Evolutionary conservation across 2,797 vertebrate genomes (phyloP).

Genomic region (Pteronotus mesoamericanus): DNA sequence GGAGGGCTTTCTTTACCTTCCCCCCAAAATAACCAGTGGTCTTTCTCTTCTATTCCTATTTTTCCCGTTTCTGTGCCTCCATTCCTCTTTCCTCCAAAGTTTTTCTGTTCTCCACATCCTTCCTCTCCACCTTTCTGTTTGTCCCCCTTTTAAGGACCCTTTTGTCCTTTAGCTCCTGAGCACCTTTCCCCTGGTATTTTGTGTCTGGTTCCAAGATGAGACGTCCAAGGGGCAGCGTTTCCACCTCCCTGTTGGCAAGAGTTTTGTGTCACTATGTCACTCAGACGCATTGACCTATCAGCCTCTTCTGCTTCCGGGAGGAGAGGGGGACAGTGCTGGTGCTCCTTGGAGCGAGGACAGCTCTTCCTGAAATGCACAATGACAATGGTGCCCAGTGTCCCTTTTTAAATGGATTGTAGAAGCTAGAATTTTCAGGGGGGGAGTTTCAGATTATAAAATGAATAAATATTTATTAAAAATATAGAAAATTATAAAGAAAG

Average conservation of each 20-base stretch:
- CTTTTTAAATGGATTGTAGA: background rate
- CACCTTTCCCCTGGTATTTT: background rate
- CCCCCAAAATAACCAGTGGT: background rate
- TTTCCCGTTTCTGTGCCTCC: background rate
- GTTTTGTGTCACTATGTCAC: background rate
- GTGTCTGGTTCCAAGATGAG: background rate
- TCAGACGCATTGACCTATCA: rapidly evolving
- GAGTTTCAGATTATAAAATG: background rate
- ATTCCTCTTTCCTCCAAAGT: background rate
- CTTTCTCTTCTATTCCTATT: background rate
- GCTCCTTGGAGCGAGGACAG: rapidly evolving
- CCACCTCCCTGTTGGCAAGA: background rate
- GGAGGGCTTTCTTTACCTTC: background rate
- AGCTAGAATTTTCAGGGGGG: background rate
- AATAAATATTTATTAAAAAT: slow-evolving; percentile 10
- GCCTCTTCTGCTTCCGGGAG: background rate
- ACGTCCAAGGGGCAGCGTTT: rapidly evolving
- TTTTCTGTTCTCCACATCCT: background rate
- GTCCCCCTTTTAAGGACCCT: background rate
- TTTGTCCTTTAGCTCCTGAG: background rate
- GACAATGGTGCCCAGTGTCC: background rate
- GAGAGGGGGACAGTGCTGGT: background rate
- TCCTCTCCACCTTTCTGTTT: background rate
- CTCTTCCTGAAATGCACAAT: background rate
- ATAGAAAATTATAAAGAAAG: background rate